Evolutionary conservation across 2,113 vertebrate species (phyloP).

Genomic region (Sinosuthora webbiana): DNA sequence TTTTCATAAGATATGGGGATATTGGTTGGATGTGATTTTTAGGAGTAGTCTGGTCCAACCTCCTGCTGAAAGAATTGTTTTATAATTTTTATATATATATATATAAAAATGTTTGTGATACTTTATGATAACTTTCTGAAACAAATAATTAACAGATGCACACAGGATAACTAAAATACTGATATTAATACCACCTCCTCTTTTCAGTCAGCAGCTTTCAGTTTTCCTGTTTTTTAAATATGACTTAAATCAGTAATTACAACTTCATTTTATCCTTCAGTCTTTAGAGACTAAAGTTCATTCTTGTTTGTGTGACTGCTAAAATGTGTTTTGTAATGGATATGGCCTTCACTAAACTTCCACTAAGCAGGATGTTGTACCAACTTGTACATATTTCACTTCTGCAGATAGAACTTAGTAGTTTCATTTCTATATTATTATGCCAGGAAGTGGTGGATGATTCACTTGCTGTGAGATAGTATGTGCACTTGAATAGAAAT

Average conservation of each 20-base stretch:
- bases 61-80: not conserved
- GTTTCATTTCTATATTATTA: not conserved
- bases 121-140: not conserved
- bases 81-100: not conserved
- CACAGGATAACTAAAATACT: not conserved
- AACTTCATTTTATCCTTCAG: not conserved
- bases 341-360: not conserved
- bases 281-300: not conserved
- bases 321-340: not conserved
- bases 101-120: not conserved
- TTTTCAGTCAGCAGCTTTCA: not conserved
- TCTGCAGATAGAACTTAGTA: not conserved
- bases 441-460: conserved; percentile 3
- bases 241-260: not conserved
- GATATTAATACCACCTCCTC: not conserved
- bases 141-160: not conserved
- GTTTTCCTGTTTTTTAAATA: not conserved
- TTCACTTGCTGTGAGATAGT: not conserved
- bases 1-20: not conserved
- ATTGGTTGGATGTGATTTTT: not conserved
- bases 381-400: not conserved
- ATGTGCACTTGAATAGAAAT: not conserved
- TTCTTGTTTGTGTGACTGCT: not conserved
- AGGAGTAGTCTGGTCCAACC: not conserved
- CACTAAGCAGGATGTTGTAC: not conserved